Evolutionary conservation across 2,113 vertebrate species (phyloP).

Genomic region (Forbesichthys agassizii): DNA sequence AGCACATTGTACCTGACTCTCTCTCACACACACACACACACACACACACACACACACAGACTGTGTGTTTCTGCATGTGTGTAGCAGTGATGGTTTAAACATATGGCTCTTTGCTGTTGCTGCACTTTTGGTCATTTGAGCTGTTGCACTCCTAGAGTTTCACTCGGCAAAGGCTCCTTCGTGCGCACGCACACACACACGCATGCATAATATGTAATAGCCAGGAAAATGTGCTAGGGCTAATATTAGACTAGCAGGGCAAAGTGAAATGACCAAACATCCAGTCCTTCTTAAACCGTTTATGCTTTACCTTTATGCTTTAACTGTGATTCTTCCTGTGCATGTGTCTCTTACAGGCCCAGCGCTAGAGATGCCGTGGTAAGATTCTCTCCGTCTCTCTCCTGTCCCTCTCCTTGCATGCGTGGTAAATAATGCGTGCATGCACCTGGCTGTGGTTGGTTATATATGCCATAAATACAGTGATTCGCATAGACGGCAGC

Average conservation of each 20-base stretch:
- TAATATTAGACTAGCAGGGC: constrained; percentile 81
- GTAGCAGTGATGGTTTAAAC: constrained; percentile 61
- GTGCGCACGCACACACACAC: constrained; percentile 14
- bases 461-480: too few species aligned
- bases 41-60: neutral
- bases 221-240: constrained; percentile 73
- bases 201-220: constrained; percentile 28
- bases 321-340: constrained; percentile 22
- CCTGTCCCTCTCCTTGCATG: too few species aligned
- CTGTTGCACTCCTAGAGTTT: constrained; percentile 66
- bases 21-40: constrained; percentile 1
- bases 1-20: neutral
- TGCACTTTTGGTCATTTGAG: constrained; percentile 75
- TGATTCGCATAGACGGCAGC: too few species aligned
- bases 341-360: constrained; percentile 75
- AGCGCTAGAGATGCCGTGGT: constrained; percentile 79
- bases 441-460: too few species aligned
- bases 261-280: constrained; percentile 46
- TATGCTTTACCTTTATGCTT: neutral
- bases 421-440: too few species aligned
- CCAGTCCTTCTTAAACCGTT: constrained; percentile 35
- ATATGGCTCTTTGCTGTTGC: constrained; percentile 57
- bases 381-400: constrained; percentile 52
- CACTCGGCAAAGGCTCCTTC: constrained; percentile 39
- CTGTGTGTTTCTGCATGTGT: constrained; percentile 19